Percentiles rank a stretch among this genome's conserved stretches.
Evolutionary conservation across 92 coral and sea anemone species (phyloP).

Genomic region (Palythoa caribaeorum): DNA sequence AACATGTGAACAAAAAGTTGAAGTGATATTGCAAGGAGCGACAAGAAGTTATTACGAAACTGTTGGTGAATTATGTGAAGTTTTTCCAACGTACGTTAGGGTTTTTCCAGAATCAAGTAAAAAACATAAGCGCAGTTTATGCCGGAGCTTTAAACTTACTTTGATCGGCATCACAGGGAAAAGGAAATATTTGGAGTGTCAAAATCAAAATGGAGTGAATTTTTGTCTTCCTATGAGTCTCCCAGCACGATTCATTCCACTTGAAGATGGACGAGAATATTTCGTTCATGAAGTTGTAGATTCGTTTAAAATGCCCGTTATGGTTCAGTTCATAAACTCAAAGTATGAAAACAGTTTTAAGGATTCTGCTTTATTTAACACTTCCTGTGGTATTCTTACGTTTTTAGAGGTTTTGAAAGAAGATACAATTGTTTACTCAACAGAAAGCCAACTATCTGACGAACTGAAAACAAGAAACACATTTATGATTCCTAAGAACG

Average conservation of each 20-base stretch:
- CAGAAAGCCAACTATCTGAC: not conserved
- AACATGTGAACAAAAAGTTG: not conserved
- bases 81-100: conserved; percentile 4
- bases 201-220: not conserved
- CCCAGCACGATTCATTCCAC: not conserved
- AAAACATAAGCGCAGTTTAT: not conserved
- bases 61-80: not conserved
- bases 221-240: conserved; percentile 12
- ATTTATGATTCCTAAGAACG: not conserved
- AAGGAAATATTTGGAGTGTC: not conserved
- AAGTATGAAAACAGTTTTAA: not conserved
- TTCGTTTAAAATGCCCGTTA: not conserved
- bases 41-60: not conserved
- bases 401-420: not conserved
- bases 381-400: not conserved
- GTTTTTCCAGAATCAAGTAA: not conserved
- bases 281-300: not conserved
- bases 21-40: not conserved
- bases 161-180: not conserved
- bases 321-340: not conserved
- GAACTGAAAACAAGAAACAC: not conserved
- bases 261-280: not conserved
- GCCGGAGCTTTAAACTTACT: not conserved
- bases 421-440: conserved; percentile 16
- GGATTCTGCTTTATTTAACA: not conserved